Percentiles rank a stretch among this genome's conserved stretches.
phyloP scores from a whole-genome alignment of 2,113 vertebrate species.

The Syrrhaptes paradoxus region DNA sequence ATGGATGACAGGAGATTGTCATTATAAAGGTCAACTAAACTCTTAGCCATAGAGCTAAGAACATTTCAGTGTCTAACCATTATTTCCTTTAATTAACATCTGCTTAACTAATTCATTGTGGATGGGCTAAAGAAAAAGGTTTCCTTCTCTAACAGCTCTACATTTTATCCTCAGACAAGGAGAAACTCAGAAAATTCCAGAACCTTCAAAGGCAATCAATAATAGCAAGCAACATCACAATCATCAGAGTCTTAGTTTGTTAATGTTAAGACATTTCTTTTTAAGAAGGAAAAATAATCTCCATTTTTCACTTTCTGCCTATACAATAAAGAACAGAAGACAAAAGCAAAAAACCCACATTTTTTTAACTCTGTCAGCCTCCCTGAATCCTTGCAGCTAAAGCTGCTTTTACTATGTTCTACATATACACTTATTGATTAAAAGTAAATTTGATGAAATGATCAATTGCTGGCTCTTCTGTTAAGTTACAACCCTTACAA shows the following conservation, averaged over 20 bases:
- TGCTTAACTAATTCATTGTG: neutral
- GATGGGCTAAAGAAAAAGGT: neutral
- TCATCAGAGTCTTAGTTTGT: neutral
- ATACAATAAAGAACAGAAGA: neutral
- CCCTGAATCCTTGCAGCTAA: neutral
- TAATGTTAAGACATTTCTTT: neutral
- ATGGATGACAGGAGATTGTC: neutral
- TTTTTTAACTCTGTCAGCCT: neutral
- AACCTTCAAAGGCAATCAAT: neutral
- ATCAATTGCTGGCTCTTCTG: neutral
- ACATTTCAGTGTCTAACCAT: neutral
- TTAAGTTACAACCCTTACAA: neutral
- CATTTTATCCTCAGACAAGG: neutral
- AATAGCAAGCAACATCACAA: neutral
- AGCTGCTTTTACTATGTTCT: neutral
- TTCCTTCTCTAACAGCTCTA: neutral
- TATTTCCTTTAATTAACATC: neutral
- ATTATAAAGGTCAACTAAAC: neutral
- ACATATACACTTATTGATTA: neutral
- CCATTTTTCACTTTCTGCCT: neutral
- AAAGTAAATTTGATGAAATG: neutral
- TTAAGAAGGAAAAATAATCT: neutral
- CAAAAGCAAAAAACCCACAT: neutral
- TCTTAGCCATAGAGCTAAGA: neutral
- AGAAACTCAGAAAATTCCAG: neutral